Evolutionary conservation across 2,113 vertebrate genomes (phyloP), one percentile per base, ranked within the genome.

Genomic region (Microcebus jonahi): DNA sequence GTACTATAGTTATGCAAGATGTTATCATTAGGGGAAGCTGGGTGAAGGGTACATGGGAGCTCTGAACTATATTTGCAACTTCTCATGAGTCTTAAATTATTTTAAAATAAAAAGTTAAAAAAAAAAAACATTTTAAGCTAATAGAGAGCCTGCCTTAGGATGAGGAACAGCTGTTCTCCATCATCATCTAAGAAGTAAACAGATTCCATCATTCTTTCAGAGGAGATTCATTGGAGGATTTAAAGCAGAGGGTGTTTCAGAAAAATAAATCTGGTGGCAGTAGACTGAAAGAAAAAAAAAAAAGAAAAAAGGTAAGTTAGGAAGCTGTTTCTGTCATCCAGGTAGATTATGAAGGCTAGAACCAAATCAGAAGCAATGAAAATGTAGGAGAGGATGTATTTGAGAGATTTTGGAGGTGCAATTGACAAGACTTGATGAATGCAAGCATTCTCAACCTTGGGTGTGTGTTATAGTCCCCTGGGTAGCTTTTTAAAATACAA

Each of bases 181-280:
- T 92, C 85, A 90, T 91, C 92, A 93, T 92, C 34, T 96, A 96
- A 57, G 75, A 92, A 85, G 83, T 73, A 82, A 96, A 82, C 25
- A 61, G 80, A 18, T 61, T 67, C 84, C 42, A 77, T 96, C 92
- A 82, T 90, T 94, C 81, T 61, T 87, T 95, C 20, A 0, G 29
- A 86, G 50, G 12, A 6, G 67, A 85, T 34, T 48, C 61, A 92
- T 25, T 76, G 31, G 92, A 96, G 63, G 87, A 91, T 31, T 84
- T 79, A 71, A 96, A 88, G 65, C 71, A 53, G 53, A 95, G 53
- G 55, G 34, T 86, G 67, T 75, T 95, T 50, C 88, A 79, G 88
- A 91, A 96, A 91, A 95, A 96, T 67, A 83, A 96, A 85, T 88
- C 76, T 95, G 73, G 63, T 83, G 63, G 84, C 55, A 85, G 50